Base-by-base conservation (phyloP, 2,113 vertebrate genomes). In the Pterophyllum scalare region DNA sequence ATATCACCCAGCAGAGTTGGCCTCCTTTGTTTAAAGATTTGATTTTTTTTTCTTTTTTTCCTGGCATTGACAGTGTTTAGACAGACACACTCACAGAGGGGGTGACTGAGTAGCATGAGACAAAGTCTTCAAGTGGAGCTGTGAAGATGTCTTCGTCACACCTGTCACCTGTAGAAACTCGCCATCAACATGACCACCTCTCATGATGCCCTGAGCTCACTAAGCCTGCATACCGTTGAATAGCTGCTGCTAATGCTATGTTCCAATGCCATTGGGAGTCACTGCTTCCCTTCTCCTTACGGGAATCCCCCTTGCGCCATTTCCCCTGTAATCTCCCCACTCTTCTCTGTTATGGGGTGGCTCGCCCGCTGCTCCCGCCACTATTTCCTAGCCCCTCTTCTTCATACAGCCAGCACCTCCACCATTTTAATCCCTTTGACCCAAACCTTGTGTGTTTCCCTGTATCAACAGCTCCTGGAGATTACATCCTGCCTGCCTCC, bases 401-500 rank as follows among this genome's bases (percentile, higher is more conserved):
- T 91, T 91, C 94, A 93, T 91, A 93, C 91, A 93, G 86, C 89
- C 92, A 85, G 87, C 92, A 94, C 94, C 95, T 95, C 93, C 93
- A 93, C 94, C 94, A 94, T 94, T 95, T 95, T 95, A 96, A 95
- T 95, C 95, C 95, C 90, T 95, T 96, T 95, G 94, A 95, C 95
- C 94, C 93, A 89, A 94, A 94, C 93, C 93, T 92, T 90, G 92
- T 92, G 91, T 94, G 91, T 95, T 95, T 94, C 90, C 91, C 93
- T 95, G 92, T 95, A 96, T 95, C 94, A 95, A 95, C 95, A 94
- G 93, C 94, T 94, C 92, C 92, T 86, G 87, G 88, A 95, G 94
- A 95, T 95, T 95, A 96, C 93, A 95, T 92, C 92, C 95, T 89
- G 84, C 91, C 87, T 90, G 76, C 91, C 90, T 94, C 84, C 87